A percentile compares a stretch with the other conserved stretches of the same genome.
Conservation (phyloP, 2,888 invertebrate species). For the Neocrepidodera transversa region DNA sequence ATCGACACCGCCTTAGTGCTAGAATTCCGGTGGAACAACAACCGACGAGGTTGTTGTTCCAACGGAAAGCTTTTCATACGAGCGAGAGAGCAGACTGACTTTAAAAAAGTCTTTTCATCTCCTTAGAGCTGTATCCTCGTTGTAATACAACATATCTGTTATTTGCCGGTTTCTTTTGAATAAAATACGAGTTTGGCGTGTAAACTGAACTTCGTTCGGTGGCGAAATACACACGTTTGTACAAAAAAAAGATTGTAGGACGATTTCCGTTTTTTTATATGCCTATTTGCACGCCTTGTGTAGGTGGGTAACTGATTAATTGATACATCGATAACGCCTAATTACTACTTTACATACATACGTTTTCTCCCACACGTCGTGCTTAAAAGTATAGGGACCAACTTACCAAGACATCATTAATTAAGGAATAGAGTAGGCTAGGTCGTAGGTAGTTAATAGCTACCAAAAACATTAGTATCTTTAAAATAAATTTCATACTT, state of each 20-base stretch:
- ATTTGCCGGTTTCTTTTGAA: constrained; percentile 56
- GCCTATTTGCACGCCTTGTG: not conserved
- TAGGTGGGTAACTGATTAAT: not conserved
- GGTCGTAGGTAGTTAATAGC: no score
- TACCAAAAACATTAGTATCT: no score
- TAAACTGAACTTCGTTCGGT: constrained; percentile 32
- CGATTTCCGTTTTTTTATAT: constrained; percentile 2
- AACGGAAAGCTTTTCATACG: constrained; percentile 53
- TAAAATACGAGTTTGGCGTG: constrained; percentile 45
- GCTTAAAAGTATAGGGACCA: no score
- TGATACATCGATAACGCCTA: not conserved
- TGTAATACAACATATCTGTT: constrained; percentile 60
- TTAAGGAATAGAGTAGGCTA: no score
- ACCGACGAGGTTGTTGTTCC: constrained; percentile 56
- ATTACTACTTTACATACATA: not conserved
- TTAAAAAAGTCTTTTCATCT: constrained; percentile 59
- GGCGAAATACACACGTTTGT: constrained; percentile 18
- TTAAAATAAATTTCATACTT: no score
- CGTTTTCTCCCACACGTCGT: not conserved
- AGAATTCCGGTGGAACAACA: constrained; percentile 55
- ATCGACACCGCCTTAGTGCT: constrained; percentile 16
- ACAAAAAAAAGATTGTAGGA: constrained; percentile 17
- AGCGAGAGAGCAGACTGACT: constrained; percentile 51
- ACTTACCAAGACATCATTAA: no score
- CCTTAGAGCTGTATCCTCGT: constrained; percentile 52